Base-by-base conservation (phyloP, 2,888 invertebrate species). In the Allophyes oxyacanthae region DNA sequence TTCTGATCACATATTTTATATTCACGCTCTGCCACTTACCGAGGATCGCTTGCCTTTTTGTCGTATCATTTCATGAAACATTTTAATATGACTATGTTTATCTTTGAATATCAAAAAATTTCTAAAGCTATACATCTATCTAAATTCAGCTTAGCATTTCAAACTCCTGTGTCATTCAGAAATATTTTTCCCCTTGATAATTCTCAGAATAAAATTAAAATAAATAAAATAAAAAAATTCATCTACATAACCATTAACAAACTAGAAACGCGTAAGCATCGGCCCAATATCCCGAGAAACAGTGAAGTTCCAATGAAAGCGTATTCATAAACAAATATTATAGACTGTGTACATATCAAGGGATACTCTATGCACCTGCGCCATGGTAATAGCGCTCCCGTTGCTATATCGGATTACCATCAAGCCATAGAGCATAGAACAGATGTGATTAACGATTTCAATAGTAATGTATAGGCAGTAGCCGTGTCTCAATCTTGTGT, bases 331-430 rank as follows among this genome's bases (percentile, higher is more conserved):
- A 71, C 60, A 75, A 75, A 70, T 63, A 67, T 34, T 37, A 32
- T 26, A 60, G 44, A 60, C 28, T 62, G 54, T 70, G 53, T 65
- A 60, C 56, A 41, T 62, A 42, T 67, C 52, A 58, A 52, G 30
- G 51, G 56, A 75, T 75, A 67, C 64, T 70, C 76, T 55, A 57
- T 73, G 76, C 75, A 75, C 75, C 75, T 75, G 75, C 71, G 37
- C 28, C 20, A 50, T 49, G 50, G 67, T 58, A 68, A 64, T 28
- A 28, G 40, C 54, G 75, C 75, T 75, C 76, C 74, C 75, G 75
- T 58, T 65, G 52, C 20, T 57, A 64, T 71, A 76, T 75, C 68
- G 60, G 56, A 63, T 75, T 76, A 71, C 75, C 33, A 38, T 46
- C 11, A 6, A 43, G 49, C 25, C 76, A 75, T 54, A 71, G 75